Evolutionary conservation across 2,888 invertebrate species (phyloP).

Genomic region (Ennomos erosarius): DNA sequence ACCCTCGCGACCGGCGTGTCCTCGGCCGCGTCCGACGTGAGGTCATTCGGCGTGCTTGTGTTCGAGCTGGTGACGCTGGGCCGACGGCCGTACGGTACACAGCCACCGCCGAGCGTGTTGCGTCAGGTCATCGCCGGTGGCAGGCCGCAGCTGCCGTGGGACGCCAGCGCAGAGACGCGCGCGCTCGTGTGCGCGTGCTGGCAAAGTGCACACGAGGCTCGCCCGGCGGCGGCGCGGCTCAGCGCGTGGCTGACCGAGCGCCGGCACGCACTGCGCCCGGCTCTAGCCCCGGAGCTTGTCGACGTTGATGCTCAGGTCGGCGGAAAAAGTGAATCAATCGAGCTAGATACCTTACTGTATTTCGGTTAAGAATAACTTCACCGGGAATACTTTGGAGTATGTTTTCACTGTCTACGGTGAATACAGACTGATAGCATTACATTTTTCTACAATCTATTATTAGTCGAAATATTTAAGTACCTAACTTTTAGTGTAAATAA

Average conservation of each 20-base stretch:
- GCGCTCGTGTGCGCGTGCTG: conserved; percentile 91
- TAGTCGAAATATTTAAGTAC: no score
- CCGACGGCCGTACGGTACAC: conserved; percentile 92
- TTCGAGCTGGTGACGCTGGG: conserved; percentile 95
- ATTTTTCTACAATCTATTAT: no score
- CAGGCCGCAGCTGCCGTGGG: conserved; percentile 88
- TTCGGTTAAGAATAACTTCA: no score
- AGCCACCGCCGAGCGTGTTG: conserved; percentile 89
- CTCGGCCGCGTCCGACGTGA: conserved; percentile 93
- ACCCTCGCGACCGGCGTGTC: conserved; percentile 91
- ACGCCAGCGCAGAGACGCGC: conserved; percentile 64
- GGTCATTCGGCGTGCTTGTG: conserved; percentile 94
- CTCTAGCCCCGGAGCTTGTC: conserved; percentile 46
- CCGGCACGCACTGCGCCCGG: conserved; percentile 71
- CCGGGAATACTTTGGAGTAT: no score
- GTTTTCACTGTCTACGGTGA: no score
- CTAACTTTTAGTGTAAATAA: no score
- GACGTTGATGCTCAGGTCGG: conserved; percentile 27
- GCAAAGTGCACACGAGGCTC: conserved; percentile 78
- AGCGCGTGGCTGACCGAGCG: conserved; percentile 90
- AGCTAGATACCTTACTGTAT: no score
- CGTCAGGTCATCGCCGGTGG: conserved; percentile 85
- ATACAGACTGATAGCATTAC: no score
- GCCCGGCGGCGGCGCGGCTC: conserved; percentile 85
- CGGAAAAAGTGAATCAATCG: no score